Base-by-base conservation (phyloP, 2,888 invertebrate genomes). In the Beris chalybata region DNA sequence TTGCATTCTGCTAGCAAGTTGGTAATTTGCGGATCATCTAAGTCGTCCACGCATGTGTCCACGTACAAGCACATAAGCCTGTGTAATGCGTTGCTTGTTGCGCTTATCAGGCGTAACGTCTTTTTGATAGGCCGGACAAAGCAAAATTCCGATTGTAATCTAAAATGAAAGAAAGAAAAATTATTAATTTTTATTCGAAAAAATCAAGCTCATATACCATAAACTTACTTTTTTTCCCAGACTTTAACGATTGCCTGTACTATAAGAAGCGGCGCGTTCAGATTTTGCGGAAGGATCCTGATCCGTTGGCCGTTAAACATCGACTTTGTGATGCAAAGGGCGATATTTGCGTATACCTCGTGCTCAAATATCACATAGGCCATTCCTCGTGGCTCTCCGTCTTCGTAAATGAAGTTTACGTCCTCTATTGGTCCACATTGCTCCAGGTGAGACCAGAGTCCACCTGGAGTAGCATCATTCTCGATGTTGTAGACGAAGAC, bases 331-430 rank as follows among this genome's bases (percentile, higher is more conserved):
- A 59, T 59, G 48, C 59, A 59, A 32, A 59, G 50, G 1, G 59
- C 59, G n/a, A 59, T 31, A 43, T 59, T 59, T 31, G 59, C 59
- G 32, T 59, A 59, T 32, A 59, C 50, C 32, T 59, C 59, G n/a
- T 59, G 48, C 29, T 59, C 48, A 22, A 59, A 59, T 13, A 48
- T 50, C 48, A 59, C 32, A 13, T 59, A 59, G 50, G 59, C 59
- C 50, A 31, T 38, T 13, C 48, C 12, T 15, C 13, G 22, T 22
- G 22, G 22, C 3, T 22, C 22, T 22, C 22, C 22, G 47, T 48
- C 32, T 31, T 48, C 13, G 7, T 29, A 29, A 15, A 48, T 32
- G 13, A 31, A 50, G 6, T 48, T 48, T 48, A 59, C 59, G 30
- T 48, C 31, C 15, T 59, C 32, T 50, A 59, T 48, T 2, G 9